Conservation (phyloP, 2,888 invertebrate species). For the Lasius platythorax region DNA sequence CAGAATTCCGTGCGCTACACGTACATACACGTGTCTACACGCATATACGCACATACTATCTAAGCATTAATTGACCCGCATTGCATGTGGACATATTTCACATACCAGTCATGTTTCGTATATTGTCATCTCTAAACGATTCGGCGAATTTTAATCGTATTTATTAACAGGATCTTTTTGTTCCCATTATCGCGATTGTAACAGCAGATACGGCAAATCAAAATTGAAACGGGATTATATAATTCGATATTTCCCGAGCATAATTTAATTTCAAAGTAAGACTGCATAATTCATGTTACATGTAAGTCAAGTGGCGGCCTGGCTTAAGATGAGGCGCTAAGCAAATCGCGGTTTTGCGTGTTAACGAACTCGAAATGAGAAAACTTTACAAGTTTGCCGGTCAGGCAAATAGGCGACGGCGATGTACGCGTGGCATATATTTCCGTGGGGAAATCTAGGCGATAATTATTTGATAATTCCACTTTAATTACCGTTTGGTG, state of each 20-base stretch:
- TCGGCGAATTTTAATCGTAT: not conserved
- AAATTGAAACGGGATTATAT: not conserved
- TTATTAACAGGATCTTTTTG: not conserved
- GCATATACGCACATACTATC: not conserved
- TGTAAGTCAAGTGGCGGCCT: not conserved
- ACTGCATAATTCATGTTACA: constrained; percentile 24
- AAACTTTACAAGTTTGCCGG: constrained; percentile 28
- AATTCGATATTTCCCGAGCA: not conserved
- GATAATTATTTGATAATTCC: constrained; percentile 36
- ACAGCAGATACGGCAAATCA: not conserved
- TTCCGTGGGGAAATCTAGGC: not conserved
- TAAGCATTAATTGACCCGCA: constrained; percentile 4
- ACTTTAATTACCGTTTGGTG: constrained; percentile 7
- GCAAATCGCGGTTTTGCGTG: constrained; percentile 25
- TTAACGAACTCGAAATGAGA: constrained; percentile 49
- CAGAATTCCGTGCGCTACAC: constrained; percentile 54
- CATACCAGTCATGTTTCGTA: not conserved
- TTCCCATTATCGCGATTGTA: not conserved
- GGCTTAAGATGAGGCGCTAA: not conserved
- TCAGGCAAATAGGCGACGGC: not conserved
- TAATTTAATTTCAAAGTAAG: not conserved
- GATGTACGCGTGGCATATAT: not conserved
- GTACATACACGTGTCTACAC: not conserved
- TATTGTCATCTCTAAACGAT: not conserved
- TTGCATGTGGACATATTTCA: not conserved